phyloP scores from a whole-genome alignment of 2,888 invertebrate genomes.

The Sycophila texana region DNA sequence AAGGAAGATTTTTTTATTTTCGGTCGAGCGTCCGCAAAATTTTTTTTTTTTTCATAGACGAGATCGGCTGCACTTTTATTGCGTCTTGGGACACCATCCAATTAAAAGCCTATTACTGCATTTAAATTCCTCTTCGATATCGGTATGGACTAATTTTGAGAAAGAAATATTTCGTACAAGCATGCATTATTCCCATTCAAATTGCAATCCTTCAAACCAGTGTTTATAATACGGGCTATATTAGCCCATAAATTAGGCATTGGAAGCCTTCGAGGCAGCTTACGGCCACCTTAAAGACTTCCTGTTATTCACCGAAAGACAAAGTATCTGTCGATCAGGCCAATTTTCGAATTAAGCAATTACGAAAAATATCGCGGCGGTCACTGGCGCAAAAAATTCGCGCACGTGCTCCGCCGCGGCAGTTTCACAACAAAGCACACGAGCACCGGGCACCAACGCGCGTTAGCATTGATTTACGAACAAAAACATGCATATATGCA shows the following conservation, averaged over 20 bases:
- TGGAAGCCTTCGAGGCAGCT: background rate
- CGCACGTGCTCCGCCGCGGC: conserved; percentile 12
- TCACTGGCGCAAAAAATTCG: background rate
- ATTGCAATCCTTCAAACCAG: background rate
- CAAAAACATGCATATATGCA: too few species aligned
- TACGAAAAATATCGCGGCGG: conserved; percentile 1
- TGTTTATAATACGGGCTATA: conserved; percentile 1
- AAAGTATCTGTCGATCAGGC: conserved; percentile 25
- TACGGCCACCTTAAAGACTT: conserved; percentile 22
- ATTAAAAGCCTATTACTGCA: background rate
- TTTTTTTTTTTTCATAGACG: background rate
- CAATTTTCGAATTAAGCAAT: conserved; percentile 42
- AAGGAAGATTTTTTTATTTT: background rate
- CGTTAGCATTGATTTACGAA: background rate
- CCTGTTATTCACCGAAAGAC: conserved; percentile 21
- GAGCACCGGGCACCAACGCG: background rate
- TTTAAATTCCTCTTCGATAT: background rate
- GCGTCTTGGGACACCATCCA: background rate
- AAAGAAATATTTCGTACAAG: too few species aligned
- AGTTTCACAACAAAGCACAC: conserved; percentile 29
- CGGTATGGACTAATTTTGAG: too few species aligned
- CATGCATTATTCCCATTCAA: background rate
- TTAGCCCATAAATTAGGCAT: conserved; percentile 28
- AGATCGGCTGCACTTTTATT: background rate
- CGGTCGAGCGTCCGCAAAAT: too few species aligned